phyloP scores from a whole-genome alignment of 2,888 invertebrate genomes.

The Diaphora mendica region DNA sequence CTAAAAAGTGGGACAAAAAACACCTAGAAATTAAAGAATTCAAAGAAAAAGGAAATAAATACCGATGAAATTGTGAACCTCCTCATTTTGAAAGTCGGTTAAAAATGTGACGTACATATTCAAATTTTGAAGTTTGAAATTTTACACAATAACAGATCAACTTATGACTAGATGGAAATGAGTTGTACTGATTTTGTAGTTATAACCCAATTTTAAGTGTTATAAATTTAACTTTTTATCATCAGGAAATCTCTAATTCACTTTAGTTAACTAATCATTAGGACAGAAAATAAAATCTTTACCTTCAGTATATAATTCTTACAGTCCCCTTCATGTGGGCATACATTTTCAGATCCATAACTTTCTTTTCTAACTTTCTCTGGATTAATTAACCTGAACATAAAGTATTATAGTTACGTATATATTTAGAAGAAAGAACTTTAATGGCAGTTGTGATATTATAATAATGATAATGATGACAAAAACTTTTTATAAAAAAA shows the following conservation, averaged over 20 bases:
- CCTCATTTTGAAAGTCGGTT: too few species aligned
- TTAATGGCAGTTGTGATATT: neutral
- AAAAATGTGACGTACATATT: too few species aligned
- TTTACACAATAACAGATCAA: neutral
- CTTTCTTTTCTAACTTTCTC: conserved; percentile 75
- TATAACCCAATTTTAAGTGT: too few species aligned
- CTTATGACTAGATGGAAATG: too few species aligned
- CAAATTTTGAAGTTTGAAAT: too few species aligned
- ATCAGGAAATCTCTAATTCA: too few species aligned
- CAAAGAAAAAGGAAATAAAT: neutral
- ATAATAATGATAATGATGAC: too few species aligned
- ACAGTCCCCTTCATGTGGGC: conserved; percentile 76
- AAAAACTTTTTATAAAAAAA: too few species aligned
- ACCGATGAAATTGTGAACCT: too few species aligned
- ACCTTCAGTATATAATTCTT: conserved; percentile 72
- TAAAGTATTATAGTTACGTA: neutral
- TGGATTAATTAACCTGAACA: conserved; percentile 76
- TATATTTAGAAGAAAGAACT: neutral
- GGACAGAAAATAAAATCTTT: conserved; percentile 7
- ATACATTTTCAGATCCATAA: conserved; percentile 60
- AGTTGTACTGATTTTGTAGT: too few species aligned
- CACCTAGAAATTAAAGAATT: neutral
- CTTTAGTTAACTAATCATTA: neutral
- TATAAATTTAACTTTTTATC: too few species aligned
- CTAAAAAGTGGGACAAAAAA: conserved; percentile 59